Base-by-base conservation (phyloP, 53 echinoderm and acorn worm genomes). In the Paelopatides confundens region DNA sequence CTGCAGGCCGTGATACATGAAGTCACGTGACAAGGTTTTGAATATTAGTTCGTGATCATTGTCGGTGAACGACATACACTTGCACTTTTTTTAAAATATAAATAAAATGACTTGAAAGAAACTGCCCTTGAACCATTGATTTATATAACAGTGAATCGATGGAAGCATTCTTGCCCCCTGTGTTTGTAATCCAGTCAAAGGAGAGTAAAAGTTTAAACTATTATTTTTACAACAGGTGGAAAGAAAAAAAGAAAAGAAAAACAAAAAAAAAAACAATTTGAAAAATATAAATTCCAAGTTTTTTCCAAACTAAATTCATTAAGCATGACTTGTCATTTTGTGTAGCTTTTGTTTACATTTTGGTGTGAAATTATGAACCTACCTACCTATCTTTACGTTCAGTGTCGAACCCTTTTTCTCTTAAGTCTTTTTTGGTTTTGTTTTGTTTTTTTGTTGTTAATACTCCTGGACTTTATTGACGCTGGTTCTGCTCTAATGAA, bases 401-500 rank as follows among this genome's bases (percentile, higher is more conserved):
- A 58, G 58, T 58, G 58, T 58, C 58, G 21, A 58, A 58, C 15
- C 58, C 58, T 58, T 58, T 58, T 23, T 58, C n/a, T 58, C n/a
- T n/a, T n/a, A n/a, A n/a, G n/a, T n/a, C n/a, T n/a, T n/a, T n/a
- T n/a, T n/a, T n/a, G n/a, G n/a, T n/a, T n/a, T n/a, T n/a, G n/a
- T n/a, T n/a, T n/a, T n/a, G n/a, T n/a, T n/a, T 21, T 58, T 21
- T 58, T 21, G 18, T 58, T 58, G 58, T 58, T 58, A 58, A 58
- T 58, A 58, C 58, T 58, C n/a, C 18, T 5, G 21, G 58, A 23
- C 21, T 58, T 58, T 58, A 58, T 58, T 58, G 58, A 58, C 58
- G 21, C 58, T 58, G 21, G 58, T 58, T 79, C 79, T 31, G 31
- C 79, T 79, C 18, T 52, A 53, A 50, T 79, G 79, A 52, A 52